These are phyloP conservation scores for Planococcus citri DNA, from an alignment of 1,140 invertebrate species.

Conservation along the genomic window DNA sequence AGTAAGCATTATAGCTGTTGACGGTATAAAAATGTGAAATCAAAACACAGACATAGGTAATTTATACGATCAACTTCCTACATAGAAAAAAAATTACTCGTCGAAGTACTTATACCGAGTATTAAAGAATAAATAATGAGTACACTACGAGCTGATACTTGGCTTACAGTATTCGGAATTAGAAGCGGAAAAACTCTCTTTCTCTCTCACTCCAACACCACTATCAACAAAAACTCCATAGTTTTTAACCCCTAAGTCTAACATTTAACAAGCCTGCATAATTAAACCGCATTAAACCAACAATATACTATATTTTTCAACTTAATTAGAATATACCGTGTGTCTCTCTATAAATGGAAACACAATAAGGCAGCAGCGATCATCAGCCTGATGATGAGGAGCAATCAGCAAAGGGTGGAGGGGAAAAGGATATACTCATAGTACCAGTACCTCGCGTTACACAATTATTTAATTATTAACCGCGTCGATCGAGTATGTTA, in stretches of 20 bases:
- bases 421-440: too few relatives aligned
- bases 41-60: too few relatives aligned
- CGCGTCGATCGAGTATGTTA: too few relatives aligned
- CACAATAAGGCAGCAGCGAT: too few relatives aligned
- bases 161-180: not conserved
- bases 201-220: too few relatives aligned
- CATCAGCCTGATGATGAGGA: too few relatives aligned
- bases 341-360: too few relatives aligned
- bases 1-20: too few relatives aligned
- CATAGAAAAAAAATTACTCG: not conserved
- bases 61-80: not conserved
- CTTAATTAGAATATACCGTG: not conserved
- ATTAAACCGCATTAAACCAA: not conserved
- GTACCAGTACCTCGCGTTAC: too few relatives aligned
- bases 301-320: not conserved
- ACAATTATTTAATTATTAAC: too few relatives aligned
- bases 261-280: constrained; percentile 6
- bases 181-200: not conserved
- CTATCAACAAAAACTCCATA: not conserved
- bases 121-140: not conserved
- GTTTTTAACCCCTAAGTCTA: not conserved
- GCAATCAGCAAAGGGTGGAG: too few relatives aligned
- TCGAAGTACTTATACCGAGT: not conserved
- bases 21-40: not conserved
- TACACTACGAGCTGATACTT: too few relatives aligned